These are phyloP conservation scores for Heterodera schachtii DNA, from an alignment of 1,140 invertebrate genomes.

Conservation along the genomic window DNA sequence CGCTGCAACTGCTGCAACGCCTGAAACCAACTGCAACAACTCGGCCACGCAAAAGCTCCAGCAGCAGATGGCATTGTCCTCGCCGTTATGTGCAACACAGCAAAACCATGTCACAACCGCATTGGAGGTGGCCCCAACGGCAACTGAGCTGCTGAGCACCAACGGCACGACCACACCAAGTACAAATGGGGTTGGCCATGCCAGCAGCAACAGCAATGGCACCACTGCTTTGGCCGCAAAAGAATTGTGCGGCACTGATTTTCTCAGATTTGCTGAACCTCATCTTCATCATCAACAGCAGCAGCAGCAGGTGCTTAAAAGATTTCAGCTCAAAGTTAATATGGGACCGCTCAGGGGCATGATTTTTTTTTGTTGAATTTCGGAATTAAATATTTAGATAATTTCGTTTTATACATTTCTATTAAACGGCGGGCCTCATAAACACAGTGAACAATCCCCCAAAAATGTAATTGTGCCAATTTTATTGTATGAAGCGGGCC, in stretches of 20 bases:
- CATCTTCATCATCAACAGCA: conserved; percentile 10
- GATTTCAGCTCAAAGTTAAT: no score
- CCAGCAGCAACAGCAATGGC: background rate
- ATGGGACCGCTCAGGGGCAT: no score
- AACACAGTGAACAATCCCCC: no score
- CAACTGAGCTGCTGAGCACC: no score
- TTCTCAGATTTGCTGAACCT: background rate
- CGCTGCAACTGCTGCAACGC: background rate
- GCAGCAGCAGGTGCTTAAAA: background rate
- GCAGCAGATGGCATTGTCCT: background rate
- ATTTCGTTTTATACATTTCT: no score
- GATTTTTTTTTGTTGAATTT: no score
- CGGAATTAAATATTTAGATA: no score
- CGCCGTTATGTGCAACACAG: background rate
- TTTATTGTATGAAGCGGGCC: no score
- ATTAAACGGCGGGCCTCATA: no score
- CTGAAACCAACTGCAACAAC: background rate
- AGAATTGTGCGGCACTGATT: conserved; percentile 4
- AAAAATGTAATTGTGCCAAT: no score
- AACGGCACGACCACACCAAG: no score
- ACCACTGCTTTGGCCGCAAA: background rate
- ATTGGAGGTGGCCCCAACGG: background rate
- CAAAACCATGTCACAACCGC: background rate
- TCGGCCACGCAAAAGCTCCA: background rate
- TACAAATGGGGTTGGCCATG: background rate